Evolutionary conservation across 2,888 invertebrate genomes (phyloP), one percentile per base, ranked within the genome.

Genomic region (Polyploca ridens): DNA sequence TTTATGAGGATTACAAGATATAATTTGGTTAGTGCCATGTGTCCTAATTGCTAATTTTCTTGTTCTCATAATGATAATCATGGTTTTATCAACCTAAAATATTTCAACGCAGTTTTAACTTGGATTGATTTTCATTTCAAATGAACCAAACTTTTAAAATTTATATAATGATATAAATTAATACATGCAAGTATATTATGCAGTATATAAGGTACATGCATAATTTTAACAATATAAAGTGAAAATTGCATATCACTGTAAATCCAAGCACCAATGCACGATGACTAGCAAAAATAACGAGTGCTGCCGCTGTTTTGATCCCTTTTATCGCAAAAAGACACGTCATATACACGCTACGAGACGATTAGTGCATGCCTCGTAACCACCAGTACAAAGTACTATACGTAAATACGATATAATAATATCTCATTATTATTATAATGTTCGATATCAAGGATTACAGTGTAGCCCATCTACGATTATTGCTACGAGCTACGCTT

Each of bases 391-490:
- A 44, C 46, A 46, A 46, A 46, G 27, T 27, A 27, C 27, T 27
- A 27, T 27, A 27, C 27, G 27, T 27, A 27, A 27, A 27, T 27
- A 27, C 27, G 27, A 27, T 27, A 27, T 2, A 27, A 10, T 10
- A 19, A 54, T 10, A 54, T 54, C 54, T 54, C 19, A 19, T 54
- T 54, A 54, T 27, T 54, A 54, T 19, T 54, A 54, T 54, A 54
- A 54, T 54, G 54, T 19, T 54, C 19, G 54, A 19, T 54, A 54
- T 19, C 2, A 7, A 49, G 49, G 16, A 16, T 49, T 16, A 49
- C 16, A 49, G 54, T 19, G 61, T 44, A 61, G 61, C 16, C 5
- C 13, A 44, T 61, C 27, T 61, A 61, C 61, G 61, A 60, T 33
- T 54, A 54, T 19, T 60, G 59, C 59, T 60, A 60, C 33, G 38